Percentiles rank a stretch among this genome's conserved stretches.
Conservation (phyloP, 2,888 invertebrate species). For the Cheilosia urbana region DNA sequence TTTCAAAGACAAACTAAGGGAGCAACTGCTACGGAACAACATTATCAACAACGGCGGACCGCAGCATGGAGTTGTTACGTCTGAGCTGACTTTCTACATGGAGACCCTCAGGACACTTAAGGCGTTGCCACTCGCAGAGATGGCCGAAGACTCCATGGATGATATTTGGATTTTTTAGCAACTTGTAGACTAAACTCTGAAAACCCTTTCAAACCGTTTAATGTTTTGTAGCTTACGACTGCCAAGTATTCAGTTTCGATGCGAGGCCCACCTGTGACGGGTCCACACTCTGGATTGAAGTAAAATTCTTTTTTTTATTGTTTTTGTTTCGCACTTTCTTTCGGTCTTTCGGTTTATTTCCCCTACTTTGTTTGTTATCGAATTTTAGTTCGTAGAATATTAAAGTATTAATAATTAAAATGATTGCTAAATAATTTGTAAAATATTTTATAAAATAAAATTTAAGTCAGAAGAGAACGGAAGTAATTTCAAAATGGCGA, state of each 20-base stretch:
- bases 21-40: slow-evolving; percentile 93
- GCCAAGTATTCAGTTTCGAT: slow-evolving; percentile 60
- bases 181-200: slow-evolving; percentile 39
- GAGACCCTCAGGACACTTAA: slow-evolving; percentile 93
- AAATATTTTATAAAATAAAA: slow-evolving; percentile 63
- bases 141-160: slow-evolving; percentile 90
- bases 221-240: slow-evolving; percentile 49
- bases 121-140: slow-evolving; percentile 89
- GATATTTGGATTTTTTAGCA: slow-evolving; percentile 88
- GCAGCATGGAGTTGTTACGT: slow-evolving; percentile 97
- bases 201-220: background rate
- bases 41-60: slow-evolving; percentile 98
- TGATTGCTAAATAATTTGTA: slow-evolving; percentile 66
- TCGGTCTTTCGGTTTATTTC: background rate
- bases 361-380: slow-evolving; percentile 22
- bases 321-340: background rate
- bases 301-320: background rate
- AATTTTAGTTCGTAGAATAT: slow-evolving; percentile 64
- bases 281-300: slow-evolving; percentile 47
- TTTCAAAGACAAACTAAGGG: slow-evolving; percentile 93
- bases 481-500: slow-evolving; percentile 46
- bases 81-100: slow-evolving; percentile 95
- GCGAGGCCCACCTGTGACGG: background rate
- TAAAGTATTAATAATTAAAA: slow-evolving; percentile 66
- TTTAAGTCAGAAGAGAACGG: slow-evolving; percentile 9